These are phyloP conservation scores for Drosophila cyrtoloma DNA, from an alignment of 2,888 invertebrate species.

Conservation along the genomic window DNA sequence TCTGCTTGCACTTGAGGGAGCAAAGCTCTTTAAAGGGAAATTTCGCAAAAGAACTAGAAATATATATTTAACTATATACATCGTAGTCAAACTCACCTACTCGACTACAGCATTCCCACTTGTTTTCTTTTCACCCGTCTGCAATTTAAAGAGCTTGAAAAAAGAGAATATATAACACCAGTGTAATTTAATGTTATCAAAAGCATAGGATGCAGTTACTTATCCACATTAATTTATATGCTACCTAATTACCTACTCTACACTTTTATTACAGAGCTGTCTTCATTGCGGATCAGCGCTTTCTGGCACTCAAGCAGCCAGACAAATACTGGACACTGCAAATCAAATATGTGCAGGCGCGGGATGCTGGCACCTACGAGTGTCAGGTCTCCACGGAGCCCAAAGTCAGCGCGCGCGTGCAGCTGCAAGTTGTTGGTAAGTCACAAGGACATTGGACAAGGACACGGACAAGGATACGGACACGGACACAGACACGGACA, in stretches of 20 bases:
- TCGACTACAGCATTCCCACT: not conserved
- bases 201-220: not conserved
- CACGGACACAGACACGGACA: conserved; percentile 1
- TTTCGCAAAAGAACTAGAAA: not conserved
- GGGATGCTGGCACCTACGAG: conserved; percentile 96
- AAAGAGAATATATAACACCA: not conserved
- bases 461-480: conserved; percentile 28
- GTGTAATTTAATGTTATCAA: not conserved
- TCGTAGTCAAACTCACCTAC: not conserved
- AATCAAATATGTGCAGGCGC: conserved; percentile 95
- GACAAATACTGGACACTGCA: conserved; percentile 92
- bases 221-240: not conserved
- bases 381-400: conserved; percentile 98
- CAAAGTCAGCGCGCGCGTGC: conserved; percentile 96
- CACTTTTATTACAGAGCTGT: conserved; percentile 86
- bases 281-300: conserved; percentile 96
- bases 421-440: conserved; percentile 96
- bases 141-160: not conserved
- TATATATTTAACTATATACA: not conserved
- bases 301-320: conserved; percentile 90
- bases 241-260: not conserved
- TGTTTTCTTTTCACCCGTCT: not conserved
- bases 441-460: conserved; percentile 66
- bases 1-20: not conserved
- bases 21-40: not conserved